Conservation (phyloP, 2,797 vertebrate species). For the Ispidina lecontei region DNA sequence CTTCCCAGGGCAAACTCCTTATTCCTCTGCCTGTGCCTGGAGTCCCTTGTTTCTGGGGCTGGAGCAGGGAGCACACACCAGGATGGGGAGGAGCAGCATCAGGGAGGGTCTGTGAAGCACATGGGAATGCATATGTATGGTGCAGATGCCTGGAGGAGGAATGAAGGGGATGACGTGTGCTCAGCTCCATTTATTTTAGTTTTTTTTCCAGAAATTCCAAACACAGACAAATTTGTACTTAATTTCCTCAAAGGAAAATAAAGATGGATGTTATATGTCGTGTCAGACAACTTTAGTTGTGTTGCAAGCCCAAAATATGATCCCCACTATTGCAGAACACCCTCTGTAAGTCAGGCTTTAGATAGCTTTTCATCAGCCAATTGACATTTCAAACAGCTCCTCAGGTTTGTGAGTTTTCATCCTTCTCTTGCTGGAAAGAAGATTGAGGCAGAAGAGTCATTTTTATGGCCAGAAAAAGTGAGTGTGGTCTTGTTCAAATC, state of each 20-base stretch:
- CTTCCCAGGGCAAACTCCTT: rapidly evolving
- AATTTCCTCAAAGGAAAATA: background rate
- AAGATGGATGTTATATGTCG: background rate
- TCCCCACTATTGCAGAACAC: background rate
- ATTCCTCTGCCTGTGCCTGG: rapidly evolving
- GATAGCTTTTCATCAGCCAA: background rate
- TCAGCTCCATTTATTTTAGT: background rate
- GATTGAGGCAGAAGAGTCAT: background rate
- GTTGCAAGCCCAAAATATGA: background rate
- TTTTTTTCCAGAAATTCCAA: background rate
- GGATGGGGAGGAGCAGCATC: background rate
- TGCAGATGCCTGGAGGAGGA: constrained; percentile 41
- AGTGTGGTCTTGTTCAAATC: background rate
- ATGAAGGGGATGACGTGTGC: background rate
- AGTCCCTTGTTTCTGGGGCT: background rate
- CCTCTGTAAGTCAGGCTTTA: background rate
- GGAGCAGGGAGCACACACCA: background rate
- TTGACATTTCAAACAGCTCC: background rate
- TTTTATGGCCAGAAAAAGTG: background rate
- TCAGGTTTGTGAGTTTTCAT: background rate
- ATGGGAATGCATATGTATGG: background rate
- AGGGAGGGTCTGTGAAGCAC: background rate
- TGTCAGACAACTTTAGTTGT: background rate
- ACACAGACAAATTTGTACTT: background rate
- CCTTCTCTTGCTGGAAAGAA: background rate